Evolutionary conservation across 1,140 invertebrate species (phyloP).

Genomic region (Dysdera silvatica): DNA sequence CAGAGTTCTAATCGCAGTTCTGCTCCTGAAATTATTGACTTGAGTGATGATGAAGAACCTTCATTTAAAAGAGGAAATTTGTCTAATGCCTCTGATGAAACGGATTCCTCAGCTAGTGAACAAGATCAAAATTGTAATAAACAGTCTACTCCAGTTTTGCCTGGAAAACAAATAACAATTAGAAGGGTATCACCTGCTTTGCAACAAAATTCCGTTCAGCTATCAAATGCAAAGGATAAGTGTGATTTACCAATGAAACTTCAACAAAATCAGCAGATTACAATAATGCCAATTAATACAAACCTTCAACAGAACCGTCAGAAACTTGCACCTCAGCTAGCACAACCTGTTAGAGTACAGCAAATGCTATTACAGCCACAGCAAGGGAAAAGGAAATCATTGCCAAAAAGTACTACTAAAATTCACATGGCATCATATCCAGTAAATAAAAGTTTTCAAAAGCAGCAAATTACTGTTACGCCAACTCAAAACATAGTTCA

Average conservation of each 20-base stretch:
- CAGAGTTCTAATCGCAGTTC: slow-evolving; percentile 6
- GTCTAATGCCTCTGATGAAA: slow-evolving; percentile 21
- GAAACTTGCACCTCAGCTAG: slow-evolving; percentile 23
- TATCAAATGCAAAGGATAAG: slow-evolving; percentile 12
- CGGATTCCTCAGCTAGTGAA: slow-evolving; percentile 12
- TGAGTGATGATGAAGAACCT: slow-evolving; percentile 29
- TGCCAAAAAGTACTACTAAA: slow-evolving; percentile 14
- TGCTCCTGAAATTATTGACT: slow-evolving; percentile 26
- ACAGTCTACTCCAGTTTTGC: background rate
- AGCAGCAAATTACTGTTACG: background rate
- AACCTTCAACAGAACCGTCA: slow-evolving; percentile 19
- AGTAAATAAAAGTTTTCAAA: slow-evolving; percentile 2
- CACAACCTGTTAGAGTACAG: slow-evolving; percentile 23
- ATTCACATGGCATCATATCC: slow-evolving; percentile 7
- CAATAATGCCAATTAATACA: slow-evolving; percentile 24
- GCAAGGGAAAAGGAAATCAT: slow-evolving; percentile 17
- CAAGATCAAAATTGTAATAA: slow-evolving; percentile 9
- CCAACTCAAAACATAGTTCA: background rate
- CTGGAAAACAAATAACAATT: slow-evolving; percentile 28
- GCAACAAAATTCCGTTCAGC: background rate
- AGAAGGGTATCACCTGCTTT: slow-evolving; percentile 10
- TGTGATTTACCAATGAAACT: slow-evolving; percentile 22
- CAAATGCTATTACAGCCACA: slow-evolving; percentile 26
- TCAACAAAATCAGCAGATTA: slow-evolving; percentile 25
- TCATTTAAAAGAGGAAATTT: slow-evolving; percentile 13